phyloP scores from a whole-genome alignment of 2,888 invertebrate species.

The Trypoxylon attenuatum region DNA sequence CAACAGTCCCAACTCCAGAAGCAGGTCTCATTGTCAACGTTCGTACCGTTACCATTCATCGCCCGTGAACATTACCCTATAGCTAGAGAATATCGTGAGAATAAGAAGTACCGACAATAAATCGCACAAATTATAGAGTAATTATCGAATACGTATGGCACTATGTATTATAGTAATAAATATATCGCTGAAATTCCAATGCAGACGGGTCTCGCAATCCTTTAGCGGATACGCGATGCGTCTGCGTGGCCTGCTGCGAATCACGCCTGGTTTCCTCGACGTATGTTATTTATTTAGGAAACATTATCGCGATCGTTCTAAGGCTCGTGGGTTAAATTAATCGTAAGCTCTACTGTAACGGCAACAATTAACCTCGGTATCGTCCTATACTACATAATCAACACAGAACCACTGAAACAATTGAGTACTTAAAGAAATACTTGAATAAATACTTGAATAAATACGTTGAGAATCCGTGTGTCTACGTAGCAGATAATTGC shows the following conservation, averaged over 20 bases:
- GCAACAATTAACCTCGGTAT: neutral
- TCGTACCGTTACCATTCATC: no score
- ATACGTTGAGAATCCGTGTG: no score
- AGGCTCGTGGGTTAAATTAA: neutral
- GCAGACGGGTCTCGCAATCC: neutral
- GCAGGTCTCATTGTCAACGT: no score
- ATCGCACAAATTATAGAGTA: constrained; percentile 27
- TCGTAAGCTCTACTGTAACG: neutral
- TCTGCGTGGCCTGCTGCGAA: neutral
- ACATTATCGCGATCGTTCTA: neutral
- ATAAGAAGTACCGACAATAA: constrained; percentile 27
- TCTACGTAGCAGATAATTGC: no score
- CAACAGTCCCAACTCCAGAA: no score
- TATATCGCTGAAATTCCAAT: constrained; percentile 15
- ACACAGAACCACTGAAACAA: neutral
- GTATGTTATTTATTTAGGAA: neutral
- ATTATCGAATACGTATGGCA: neutral
- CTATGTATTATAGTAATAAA: constrained; percentile 27
- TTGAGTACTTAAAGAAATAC: neutral
- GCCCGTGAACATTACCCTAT: no score
- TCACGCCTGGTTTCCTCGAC: no score
- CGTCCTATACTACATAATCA: neutral
- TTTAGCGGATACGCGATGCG: neutral
- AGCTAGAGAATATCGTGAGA: constrained; percentile 28
- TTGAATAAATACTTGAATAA: neutral